Evolutionary conservation across 2,113 vertebrate species (phyloP), one percentile per base, ranked within the genome.

Genomic region (Empidonax traillii): DNA sequence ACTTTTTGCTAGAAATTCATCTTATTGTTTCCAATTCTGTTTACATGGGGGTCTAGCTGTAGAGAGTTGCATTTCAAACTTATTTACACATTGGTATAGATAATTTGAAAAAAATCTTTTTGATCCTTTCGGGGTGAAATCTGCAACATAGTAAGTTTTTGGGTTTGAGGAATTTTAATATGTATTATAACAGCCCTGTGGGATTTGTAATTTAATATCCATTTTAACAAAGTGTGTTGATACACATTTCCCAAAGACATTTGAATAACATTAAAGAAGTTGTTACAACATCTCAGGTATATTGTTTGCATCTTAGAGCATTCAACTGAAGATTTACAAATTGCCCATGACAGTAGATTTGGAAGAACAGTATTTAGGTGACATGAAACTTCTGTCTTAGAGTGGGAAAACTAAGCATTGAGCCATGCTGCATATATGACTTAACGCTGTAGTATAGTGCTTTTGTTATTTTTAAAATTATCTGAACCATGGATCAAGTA

Each of bases 361-460:
- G 20, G 46, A 89, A 80, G 37, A 83, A 61, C 44, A 39, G 3
- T 43, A 31, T 58, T 86, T 33, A 69, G 21, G 25, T 31, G 73
- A 55, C 7, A 56, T 5, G 18, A 74, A 89, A 67, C 17, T 78
- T 84, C 28, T 44, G 3, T 39, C 12, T 74, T 46, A 84, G 4
- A 27, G 12, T 62, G 23, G 28, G 49, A 81, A 89, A 91, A 69
- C 13, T 56, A 69, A 65, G 53, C 37, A 58, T 46, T 23, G 23
- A 76, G 5, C 15, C 67, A 39, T 44, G 30, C 6, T 67, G n/a
- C 8, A 33, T 74, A 23, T 94, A 69, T 62, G 84, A 52, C 10
- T 80, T 37, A n/a, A n/a, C 0, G 0, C 44, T 51, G 43, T 30
- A 63, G 16, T 39, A 41, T 35, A 44, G 3, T 46, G 15, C 0